Base-by-base conservation (phyloP, 2,888 invertebrate species). In the Drosophila nr. medialis region DNA sequence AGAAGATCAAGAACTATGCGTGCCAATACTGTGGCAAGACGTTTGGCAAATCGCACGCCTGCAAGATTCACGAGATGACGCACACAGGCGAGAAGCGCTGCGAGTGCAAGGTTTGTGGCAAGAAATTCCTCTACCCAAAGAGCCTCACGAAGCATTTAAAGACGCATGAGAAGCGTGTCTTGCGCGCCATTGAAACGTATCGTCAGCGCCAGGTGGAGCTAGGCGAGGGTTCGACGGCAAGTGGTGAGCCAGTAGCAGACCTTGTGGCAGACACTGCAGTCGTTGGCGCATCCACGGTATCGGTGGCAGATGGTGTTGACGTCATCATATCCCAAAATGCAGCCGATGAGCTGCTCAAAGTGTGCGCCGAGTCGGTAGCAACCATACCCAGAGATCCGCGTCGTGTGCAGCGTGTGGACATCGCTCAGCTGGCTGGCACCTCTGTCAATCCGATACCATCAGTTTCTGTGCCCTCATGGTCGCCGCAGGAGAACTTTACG, bases 31-130 rank as follows among this genome's bases (percentile, higher is more conserved):
- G 91, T 59, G 91, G 91, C 1, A 91, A 91, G 60, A 91, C 91
- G 4, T 91, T 91, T 54, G 91, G 91, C 34, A 91, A 91, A 66
- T 92, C 91, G 2, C 91, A 92, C 55, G 91, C 91, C 18, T 91
- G 91, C 51, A 91, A 92, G 62, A 92, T 92, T 64, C 91, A 91
- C 49, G 91, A 91, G 69, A 92, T 91, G 92, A 92, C 92, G 0
- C 91, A 91, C 65, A 91, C 91, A 0, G 91, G 91, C 0, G 91
- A 91, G 62, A 91, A 91, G 64, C 87, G 92, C 5, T 91, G 92
- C 70, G 91, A 91, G 53, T 91, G 91, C 63, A 91, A 92, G 61
- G 89, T 88, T 7, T 91, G 91, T n/a, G 91, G 91, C 30, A 91
- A 91, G 59, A 90, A 90, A 51, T 92, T 91, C 75, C 85, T 91